These are phyloP conservation scores for Chrysoperla carnea DNA, from an alignment of 1,140 invertebrate genomes.

Conservation along the genomic window DNA sequence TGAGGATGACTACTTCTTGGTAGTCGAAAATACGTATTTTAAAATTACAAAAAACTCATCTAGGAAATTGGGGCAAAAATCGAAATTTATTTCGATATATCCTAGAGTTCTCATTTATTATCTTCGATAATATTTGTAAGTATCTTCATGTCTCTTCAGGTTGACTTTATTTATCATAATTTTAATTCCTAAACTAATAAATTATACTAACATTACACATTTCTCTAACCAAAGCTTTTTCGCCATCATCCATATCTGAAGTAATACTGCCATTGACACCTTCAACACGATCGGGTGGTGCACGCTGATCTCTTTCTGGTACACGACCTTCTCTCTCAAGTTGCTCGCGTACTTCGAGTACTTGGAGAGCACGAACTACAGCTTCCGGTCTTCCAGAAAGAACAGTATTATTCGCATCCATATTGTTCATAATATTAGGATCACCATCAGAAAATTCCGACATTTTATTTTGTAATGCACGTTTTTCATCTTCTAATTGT, in stretches of 20 bases:
- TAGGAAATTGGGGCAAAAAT: too few species aligned
- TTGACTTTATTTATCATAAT: too few species aligned
- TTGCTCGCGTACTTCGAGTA: slow-evolving; percentile 77
- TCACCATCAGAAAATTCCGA: background rate
- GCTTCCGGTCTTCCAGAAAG: slow-evolving; percentile 60
- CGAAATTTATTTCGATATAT: too few species aligned
- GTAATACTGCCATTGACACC: slow-evolving; percentile 40
- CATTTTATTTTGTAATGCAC: slow-evolving; percentile 29
- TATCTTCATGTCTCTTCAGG: too few species aligned
- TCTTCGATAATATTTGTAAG: too few species aligned
- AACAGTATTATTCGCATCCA: slow-evolving; percentile 25
- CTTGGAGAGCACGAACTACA: slow-evolving; percentile 76
- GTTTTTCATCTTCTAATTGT: slow-evolving; percentile 67
- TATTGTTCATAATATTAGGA: slow-evolving; percentile 18
- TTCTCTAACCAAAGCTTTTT: slow-evolving; percentile 83
- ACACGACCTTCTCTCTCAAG: slow-evolving; percentile 46
- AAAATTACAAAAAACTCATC: too few species aligned
- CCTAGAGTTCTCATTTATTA: too few species aligned
- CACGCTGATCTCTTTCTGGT: slow-evolving; percentile 21
- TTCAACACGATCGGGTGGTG: slow-evolving; percentile 32
- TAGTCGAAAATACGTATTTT: too few species aligned
- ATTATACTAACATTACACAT: slow-evolving; percentile 82
- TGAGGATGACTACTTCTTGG: too few species aligned
- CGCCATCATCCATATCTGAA: slow-evolving; percentile 62
- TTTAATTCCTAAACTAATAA: background rate